Evolutionary conservation across 2,113 vertebrate genomes (phyloP).

Genomic region (Crotalus helleri): DNA sequence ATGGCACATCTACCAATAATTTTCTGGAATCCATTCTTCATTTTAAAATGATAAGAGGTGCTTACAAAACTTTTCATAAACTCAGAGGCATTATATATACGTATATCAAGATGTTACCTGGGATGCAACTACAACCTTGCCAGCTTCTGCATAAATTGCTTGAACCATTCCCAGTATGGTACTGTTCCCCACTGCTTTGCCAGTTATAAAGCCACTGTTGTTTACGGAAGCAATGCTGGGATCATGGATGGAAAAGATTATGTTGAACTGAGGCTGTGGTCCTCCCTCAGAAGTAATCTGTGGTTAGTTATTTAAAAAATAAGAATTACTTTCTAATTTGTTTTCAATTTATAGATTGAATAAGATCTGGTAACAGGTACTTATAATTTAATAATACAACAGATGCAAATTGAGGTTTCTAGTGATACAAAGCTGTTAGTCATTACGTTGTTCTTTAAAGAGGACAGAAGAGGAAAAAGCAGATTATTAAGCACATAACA

Average conservation of each 20-base stretch:
- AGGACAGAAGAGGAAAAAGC: background rate
- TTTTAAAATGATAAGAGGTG: background rate
- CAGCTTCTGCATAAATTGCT: conserved; percentile 86
- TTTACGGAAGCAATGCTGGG: conserved; percentile 75
- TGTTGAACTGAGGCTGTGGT: conserved; percentile 94
- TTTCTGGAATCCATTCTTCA: background rate
- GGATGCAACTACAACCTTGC: conserved; percentile 84
- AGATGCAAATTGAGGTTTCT: background rate
- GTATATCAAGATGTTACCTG: conserved; percentile 71
- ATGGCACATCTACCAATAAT: background rate
- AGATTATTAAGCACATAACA: background rate
- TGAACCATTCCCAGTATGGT: conserved; percentile 84
- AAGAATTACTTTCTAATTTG: background rate
- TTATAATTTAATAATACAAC: background rate
- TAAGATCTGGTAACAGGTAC: background rate
- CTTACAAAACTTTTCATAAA: background rate
- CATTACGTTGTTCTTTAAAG: background rate
- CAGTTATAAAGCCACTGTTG: conserved; percentile 77
- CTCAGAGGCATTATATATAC: background rate
- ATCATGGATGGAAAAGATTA: conserved; percentile 84
- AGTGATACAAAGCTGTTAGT: background rate
- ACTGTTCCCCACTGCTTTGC: conserved; percentile 75
- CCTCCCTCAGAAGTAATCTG: conserved; percentile 94
- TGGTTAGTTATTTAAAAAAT: background rate
- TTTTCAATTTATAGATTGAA: background rate